Conservation (phyloP, 1,140 invertebrate species). For the Leptinotarsa undecemlineata region DNA sequence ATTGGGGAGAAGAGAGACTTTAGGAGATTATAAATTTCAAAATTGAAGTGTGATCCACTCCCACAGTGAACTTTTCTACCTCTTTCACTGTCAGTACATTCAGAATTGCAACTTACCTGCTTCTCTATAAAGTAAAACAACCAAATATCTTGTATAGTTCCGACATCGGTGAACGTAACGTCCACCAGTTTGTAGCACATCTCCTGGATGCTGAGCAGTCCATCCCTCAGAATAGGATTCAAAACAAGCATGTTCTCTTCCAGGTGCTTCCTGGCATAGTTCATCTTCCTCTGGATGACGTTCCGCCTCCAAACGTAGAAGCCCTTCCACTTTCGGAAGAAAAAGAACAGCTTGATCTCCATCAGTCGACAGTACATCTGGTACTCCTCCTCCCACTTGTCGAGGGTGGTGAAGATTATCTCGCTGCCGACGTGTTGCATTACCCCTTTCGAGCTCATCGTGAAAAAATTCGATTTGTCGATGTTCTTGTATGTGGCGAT, state of each 20-base stretch:
- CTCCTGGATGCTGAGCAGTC: conserved; percentile 69
- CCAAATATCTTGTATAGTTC: conserved; percentile 61
- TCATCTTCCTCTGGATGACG: conserved; percentile 71
- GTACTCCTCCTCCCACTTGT: conserved; percentile 73
- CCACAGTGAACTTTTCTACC: no score
- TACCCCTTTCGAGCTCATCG: conserved; percentile 70
- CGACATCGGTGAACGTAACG: conserved; percentile 63
- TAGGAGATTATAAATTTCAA: no score
- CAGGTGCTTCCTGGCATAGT: conserved; percentile 62
- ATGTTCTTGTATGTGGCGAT: conserved; percentile 65
- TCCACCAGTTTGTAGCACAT: conserved; percentile 71
- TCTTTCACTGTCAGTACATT: no score
- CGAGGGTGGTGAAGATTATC: conserved; percentile 69
- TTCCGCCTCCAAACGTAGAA: conserved; percentile 81
- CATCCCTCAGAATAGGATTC: conserved; percentile 70
- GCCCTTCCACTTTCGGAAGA: conserved; percentile 79
- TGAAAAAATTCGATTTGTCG: conserved; percentile 67
- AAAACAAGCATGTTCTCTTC: conserved; percentile 72
- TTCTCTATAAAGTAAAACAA: conserved; percentile 70
- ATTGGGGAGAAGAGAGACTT: no score
- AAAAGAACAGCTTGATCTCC: conserved; percentile 72
- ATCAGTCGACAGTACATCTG: conserved; percentile 68
- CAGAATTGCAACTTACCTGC: conserved; percentile 57
- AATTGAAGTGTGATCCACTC: no score
- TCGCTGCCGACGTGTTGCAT: conserved; percentile 67